A percentile compares a stretch with the other conserved stretches of the same genome.
phyloP scores from a whole-genome alignment of 2,797 vertebrate genomes.

The Cheirogaleus major region DNA sequence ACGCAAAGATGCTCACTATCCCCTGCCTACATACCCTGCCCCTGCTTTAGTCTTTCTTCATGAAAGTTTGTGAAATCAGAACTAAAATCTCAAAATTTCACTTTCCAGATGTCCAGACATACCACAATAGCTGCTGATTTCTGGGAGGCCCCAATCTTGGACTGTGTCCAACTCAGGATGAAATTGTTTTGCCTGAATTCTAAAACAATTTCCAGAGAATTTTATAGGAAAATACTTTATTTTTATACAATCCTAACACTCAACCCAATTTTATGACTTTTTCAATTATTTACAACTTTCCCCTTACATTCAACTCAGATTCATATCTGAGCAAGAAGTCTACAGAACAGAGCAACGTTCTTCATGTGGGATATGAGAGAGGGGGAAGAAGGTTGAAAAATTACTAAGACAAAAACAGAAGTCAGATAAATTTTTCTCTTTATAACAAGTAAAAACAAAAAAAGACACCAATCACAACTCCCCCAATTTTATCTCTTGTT shows the following conservation, averaged over 20 bases:
- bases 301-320: background rate
- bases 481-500: background rate
- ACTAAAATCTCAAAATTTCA: background rate
- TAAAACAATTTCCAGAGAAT: constrained; percentile 25
- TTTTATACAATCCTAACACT: background rate
- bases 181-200: constrained; percentile 23
- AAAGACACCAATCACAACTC: background rate
- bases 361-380: background rate
- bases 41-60: background rate
- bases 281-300: constrained; percentile 35
- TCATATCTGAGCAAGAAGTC: background rate
- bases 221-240: constrained; percentile 25
- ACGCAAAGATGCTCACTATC: background rate
- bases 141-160: background rate
- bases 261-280: background rate
- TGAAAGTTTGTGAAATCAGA: background rate
- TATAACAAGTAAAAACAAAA: background rate
- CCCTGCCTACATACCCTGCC: background rate
- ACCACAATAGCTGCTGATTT: background rate
- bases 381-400: background rate
- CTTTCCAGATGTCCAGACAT: background rate
- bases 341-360: background rate
- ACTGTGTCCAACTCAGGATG: background rate
- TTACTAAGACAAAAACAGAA: background rate
- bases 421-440: background rate